These are phyloP conservation scores for Xanthorhoe designata DNA, from an alignment of 2,888 invertebrate species.

Conservation along the genomic window DNA sequence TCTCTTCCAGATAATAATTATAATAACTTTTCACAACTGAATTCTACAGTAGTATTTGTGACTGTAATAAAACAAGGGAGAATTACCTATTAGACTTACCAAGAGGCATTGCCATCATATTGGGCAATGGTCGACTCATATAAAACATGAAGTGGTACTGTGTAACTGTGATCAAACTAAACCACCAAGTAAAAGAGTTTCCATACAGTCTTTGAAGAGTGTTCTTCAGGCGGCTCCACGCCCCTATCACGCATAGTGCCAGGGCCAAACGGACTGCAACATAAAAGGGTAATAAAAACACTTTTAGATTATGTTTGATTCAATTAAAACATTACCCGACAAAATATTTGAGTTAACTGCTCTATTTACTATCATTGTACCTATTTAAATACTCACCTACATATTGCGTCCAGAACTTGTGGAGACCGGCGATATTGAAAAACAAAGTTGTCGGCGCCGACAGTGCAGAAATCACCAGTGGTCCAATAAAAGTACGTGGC, in stretches of 20 bases:
- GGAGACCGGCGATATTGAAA: slow-evolving; percentile 88
- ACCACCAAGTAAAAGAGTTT: slow-evolving; percentile 91
- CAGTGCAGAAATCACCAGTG: slow-evolving; percentile 91
- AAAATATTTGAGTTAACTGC: not conserved
- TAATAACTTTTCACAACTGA: no score
- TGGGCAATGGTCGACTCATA: slow-evolving; percentile 96
- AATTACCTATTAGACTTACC: slow-evolving; percentile 84
- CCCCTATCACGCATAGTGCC: slow-evolving; percentile 90
- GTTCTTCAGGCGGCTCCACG: slow-evolving; percentile 90
- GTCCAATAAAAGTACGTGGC: slow-evolving; percentile 97
- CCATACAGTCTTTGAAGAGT: slow-evolving; percentile 93
- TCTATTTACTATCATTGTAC: slow-evolving; percentile 5
- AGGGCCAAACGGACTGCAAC: slow-evolving; percentile 93
- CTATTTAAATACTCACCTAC: slow-evolving; percentile 87
- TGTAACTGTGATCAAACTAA: slow-evolving; percentile 92
- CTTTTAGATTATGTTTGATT: no score
- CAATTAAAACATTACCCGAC: slow-evolving; percentile 1
- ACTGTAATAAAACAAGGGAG: not conserved
- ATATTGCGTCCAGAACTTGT: slow-evolving; percentile 96
- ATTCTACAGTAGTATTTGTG: no score
- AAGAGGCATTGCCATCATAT: slow-evolving; percentile 95
- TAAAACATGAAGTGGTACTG: slow-evolving; percentile 99
- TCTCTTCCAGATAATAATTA: no score
- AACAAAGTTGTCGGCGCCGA: slow-evolving; percentile 91
- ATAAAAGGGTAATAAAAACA: slow-evolving; percentile 19